Evolutionary conservation across 2,888 invertebrate genomes (phyloP).

Genomic region (Lagria hirta): DNA sequence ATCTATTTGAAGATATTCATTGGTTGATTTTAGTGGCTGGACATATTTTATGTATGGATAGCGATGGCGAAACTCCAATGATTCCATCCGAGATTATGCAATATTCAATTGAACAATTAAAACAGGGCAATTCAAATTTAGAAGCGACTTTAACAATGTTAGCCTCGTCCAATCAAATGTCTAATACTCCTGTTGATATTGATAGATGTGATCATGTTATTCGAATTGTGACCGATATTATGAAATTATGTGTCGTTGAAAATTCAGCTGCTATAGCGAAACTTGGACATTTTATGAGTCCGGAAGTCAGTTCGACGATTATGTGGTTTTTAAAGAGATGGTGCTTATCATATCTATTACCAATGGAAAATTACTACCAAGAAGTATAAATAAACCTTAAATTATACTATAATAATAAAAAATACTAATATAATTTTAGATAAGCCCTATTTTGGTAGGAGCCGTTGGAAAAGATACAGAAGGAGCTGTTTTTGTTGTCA

Average conservation of each 20-base stretch:
- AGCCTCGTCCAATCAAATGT: slow-evolving; percentile 28
- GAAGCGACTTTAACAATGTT: slow-evolving; percentile 48
- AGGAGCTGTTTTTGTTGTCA: slow-evolving; percentile 63
- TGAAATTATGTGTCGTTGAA: slow-evolving; percentile 75
- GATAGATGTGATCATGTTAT: slow-evolving; percentile 55
- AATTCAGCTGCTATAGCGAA: slow-evolving; percentile 70
- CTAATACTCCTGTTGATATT: slow-evolving; percentile 44
- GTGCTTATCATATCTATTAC: slow-evolving; percentile 72
- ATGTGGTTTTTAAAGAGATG: slow-evolving; percentile 81
- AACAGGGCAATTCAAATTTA: slow-evolving; percentile 43
- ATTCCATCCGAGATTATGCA: slow-evolving; percentile 67
- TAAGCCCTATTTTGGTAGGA: slow-evolving; percentile 62
- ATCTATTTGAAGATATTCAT: slow-evolving; percentile 84
- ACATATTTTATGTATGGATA: slow-evolving; percentile 67
- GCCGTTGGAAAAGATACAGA: slow-evolving; percentile 69
- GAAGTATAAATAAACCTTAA: slow-evolving; percentile 54
- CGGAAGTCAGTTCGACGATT: slow-evolving; percentile 73
- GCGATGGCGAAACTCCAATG: slow-evolving; percentile 66
- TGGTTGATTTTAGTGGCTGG: slow-evolving; percentile 83
- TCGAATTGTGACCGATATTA: slow-evolving; percentile 69
- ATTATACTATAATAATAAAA: too few species aligned
- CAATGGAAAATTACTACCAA: slow-evolving; percentile 61
- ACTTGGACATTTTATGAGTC: slow-evolving; percentile 69
- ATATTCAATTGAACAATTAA: slow-evolving; percentile 59
- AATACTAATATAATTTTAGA: slow-evolving; percentile 48